A percentile compares a stretch with the other conserved stretches of the same genome.
Evolutionary conservation across 2,113 vertebrate species (phyloP).

Genomic region (Pyxicephalus adspersus): DNA sequence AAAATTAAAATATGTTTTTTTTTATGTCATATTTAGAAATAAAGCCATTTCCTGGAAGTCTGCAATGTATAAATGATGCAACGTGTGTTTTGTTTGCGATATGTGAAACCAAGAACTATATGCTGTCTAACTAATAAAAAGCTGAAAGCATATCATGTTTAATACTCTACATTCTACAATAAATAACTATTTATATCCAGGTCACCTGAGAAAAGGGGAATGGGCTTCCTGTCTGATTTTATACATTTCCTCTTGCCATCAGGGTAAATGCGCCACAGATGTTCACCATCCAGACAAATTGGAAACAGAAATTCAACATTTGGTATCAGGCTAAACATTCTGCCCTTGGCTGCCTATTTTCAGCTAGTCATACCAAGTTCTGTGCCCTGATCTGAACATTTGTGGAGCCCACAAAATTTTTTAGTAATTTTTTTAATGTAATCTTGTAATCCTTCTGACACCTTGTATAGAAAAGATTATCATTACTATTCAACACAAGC

Average conservation of each 20-base stretch:
- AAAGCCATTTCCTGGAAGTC: too few species aligned
- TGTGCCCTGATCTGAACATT: too few species aligned
- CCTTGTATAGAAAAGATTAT: background rate
- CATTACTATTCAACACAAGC: too few species aligned
- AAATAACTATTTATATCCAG: background rate
- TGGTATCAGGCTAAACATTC: background rate
- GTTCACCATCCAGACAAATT: constrained; percentile 25
- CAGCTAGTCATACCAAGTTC: background rate
- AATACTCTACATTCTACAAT: background rate
- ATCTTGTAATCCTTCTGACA: background rate
- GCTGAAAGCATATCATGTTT: too few species aligned
- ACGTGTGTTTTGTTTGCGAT: too few species aligned
- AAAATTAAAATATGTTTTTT: too few species aligned
- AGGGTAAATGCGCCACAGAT: constrained; percentile 29
- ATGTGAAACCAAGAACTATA: too few species aligned
- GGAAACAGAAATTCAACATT: background rate
- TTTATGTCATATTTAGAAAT: too few species aligned
- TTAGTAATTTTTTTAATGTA: too few species aligned
- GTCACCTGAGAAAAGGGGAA: background rate
- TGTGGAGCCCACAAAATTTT: too few species aligned
- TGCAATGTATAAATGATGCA: too few species aligned
- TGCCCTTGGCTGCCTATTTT: background rate
- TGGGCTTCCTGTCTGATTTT: background rate
- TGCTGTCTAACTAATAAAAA: too few species aligned
- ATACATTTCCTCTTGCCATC: background rate